These are phyloP conservation scores for Girardia tigrina DNA, from an alignment of 2,888 invertebrate species.

Conservation along the genomic window DNA sequence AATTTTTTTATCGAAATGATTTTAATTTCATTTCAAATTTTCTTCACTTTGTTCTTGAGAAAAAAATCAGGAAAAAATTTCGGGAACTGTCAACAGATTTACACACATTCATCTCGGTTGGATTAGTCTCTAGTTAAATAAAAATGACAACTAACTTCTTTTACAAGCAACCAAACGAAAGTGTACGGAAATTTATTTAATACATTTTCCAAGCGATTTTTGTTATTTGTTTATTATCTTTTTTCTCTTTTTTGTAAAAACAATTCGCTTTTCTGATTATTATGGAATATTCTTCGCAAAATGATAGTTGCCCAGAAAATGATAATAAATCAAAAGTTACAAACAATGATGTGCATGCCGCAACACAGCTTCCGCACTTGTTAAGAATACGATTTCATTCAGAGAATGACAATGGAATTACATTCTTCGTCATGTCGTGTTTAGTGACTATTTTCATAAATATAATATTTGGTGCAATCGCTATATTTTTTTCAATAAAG, in stretches of 20 bases:
- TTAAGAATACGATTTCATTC: background rate
- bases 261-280: too few relatives aligned
- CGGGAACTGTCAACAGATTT: constrained; percentile 23
- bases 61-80: constrained; percentile 19
- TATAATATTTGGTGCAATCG: background rate
- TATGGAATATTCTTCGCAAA: background rate
- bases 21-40: too few relatives aligned
- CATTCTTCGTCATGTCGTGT: constrained; percentile 7
- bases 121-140: background rate
- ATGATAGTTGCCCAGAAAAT: background rate
- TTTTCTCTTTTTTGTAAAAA: background rate
- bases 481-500: background rate
- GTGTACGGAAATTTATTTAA: background rate
- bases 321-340: background rate
- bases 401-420: background rate
- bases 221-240: background rate
- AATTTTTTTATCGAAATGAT: too few relatives aligned
- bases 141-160: background rate
- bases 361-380: constrained; percentile 8
- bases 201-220: background rate
- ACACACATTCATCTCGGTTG: constrained; percentile 20
- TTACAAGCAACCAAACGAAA: background rate
- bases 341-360: background rate
- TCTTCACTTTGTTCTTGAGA: background rate
- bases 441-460: constrained; percentile 1